Evolutionary conservation across 2,888 invertebrate species (phyloP), one percentile per base, ranked within the genome.

Genomic region (Metacarcinus magister): DNA sequence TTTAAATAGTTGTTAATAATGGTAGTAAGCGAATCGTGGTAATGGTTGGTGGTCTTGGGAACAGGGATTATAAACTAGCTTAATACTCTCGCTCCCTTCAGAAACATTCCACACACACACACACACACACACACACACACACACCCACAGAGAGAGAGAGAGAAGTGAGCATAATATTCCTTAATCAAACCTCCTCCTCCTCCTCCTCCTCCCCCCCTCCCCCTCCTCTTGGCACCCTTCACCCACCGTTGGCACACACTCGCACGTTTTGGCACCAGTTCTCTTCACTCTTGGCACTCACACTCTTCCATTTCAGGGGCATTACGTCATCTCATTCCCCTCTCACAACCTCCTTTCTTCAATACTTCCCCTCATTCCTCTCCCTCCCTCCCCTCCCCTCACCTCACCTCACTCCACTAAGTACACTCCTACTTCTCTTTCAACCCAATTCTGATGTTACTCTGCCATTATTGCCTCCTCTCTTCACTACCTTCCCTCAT

Each of bases 1-100:
- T 32, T 82, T 82, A 82, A 82, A 82, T 82, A 82, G 82, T 82
- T 82, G 82, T 82, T 82, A 32, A 82, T 82, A 82, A 82, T 82
- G 32, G 32, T 82, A 82, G 82, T 82, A 32, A 28, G 82, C 13
- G 82, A 82, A 32, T 82, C 32, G 82, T 82, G 82, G 82, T 82
- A 82, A 82, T 82, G 82, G 82, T 23, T 28, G 32, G 32, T 10
- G 32, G 82, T 82, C 82, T 82, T 82, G 82, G 82, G 82, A 82
- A 82, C 82, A 82, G 82, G 16, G 32, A 82, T 28, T 82, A 82
- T 82, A 82, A 82, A 82, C 82, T 32, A 82, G 28, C 32, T 82
- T 82, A 82, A 82, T 82, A 82, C 82, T 82, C 82, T 28, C 32
- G 82, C 23, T 7, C 2, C 82, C 82, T 82, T 82, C 91, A 46